Evolutionary conservation across 2,888 invertebrate species (phyloP), one percentile per base, ranked within the genome.

Genomic region (Polydesmus complanatus): DNA sequence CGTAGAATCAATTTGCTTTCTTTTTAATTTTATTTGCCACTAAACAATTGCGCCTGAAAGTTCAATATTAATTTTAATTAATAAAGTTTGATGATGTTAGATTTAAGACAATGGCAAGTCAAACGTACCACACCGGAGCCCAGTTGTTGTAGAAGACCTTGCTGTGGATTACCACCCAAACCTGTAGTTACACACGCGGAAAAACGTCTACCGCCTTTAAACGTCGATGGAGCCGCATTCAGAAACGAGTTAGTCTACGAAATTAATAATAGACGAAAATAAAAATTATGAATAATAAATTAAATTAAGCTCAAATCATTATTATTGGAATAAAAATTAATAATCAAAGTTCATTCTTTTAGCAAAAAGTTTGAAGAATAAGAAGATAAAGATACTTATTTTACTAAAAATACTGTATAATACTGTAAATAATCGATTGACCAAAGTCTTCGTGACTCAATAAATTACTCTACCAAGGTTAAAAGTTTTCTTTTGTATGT

Each of bases 61-160:
- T 22, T 18, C 53, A 25, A 37, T 5, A 37, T 18, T 18, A 53
- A 18, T 25, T 21, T 53, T 51, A n/a, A 11, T 21, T 21, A 19
- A 51, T 51, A 51, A 11, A 51, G n/a, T 8, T 51, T 11, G 8
- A n/a, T 21, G 22, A 18, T 57, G 2, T 37, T 11, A n/a, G 22
- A 18, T n/a, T 11, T 1, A 22, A 59, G 61, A 60, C 51, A 19
- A 54, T 49, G 37, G 37, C 25, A 54, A 25, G 22, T 53, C 48
- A 22, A 50, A 64, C 89, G 89, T 87, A 91, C 91, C 88, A 92
- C 86, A 81, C 89, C 90, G 77, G 86, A 84, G 81, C 90, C 88
- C 74, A 92, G 80, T 77, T 91, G 90, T 73, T 91, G 90, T 68
- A 92, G 78, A 64, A 92, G 78, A 5, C 60, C 60, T 73, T 91